Conservation (phyloP, 2,888 invertebrate genomes). For the Pyralis farinalis region DNA sequence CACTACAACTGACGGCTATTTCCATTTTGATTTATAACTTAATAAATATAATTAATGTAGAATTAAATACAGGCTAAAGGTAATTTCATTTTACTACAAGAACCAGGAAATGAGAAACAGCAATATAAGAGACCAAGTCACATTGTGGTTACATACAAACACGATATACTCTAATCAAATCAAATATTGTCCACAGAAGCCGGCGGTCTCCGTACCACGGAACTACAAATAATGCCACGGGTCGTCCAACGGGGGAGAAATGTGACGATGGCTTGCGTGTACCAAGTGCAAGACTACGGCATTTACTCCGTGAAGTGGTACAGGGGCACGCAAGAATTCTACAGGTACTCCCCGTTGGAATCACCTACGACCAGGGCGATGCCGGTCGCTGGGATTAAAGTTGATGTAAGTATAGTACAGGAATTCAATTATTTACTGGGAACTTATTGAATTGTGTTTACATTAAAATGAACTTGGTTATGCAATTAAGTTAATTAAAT, state of each 20-base stretch:
- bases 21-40: no score
- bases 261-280: slow-evolving; percentile 87
- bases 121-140: background rate
- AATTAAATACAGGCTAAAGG: no score
- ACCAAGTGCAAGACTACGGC: slow-evolving; percentile 87
- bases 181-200: slow-evolving; percentile 69
- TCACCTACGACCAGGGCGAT: slow-evolving; percentile 86
- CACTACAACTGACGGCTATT: no score
- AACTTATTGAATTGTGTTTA: background rate
- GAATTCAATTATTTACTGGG: no score
- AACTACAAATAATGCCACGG: slow-evolving; percentile 85
- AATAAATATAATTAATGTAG: no score
- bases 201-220: slow-evolving; percentile 86
- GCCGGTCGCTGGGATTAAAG: slow-evolving; percentile 86
- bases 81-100: background rate
- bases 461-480: background rate
- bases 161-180: slow-evolving; percentile 3
- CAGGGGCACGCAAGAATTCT: slow-evolving; percentile 90
- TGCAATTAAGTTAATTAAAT: background rate
- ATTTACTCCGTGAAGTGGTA: slow-evolving; percentile 94
- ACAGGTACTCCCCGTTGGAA: slow-evolving; percentile 89
- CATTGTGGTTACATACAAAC: background rate
- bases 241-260: slow-evolving; percentile 86
- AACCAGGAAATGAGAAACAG: background rate
- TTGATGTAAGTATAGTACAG: slow-evolving; percentile 94